phyloP scores from a whole-genome alignment of 37 sponge, comb jelly and placozoan genomes.

The Hexactinellida sp. region DNA sequence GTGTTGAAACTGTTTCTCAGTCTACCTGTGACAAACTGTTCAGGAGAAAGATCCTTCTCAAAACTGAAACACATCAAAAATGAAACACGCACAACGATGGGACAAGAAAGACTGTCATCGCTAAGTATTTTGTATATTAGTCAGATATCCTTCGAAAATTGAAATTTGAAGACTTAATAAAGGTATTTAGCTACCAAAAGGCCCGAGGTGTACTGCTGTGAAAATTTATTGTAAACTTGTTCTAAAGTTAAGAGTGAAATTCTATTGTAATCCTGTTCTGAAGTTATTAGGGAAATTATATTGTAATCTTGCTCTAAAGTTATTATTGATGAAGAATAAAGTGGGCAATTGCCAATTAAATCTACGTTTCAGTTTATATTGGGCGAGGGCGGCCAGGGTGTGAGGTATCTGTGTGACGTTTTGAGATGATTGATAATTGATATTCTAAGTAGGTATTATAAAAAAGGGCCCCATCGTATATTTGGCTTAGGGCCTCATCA shows the following conservation, averaged over 20 bases:
- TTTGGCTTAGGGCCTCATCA: constrained; percentile 4
- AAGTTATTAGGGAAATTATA: neutral
- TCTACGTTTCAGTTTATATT: neutral
- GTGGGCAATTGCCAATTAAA: neutral
- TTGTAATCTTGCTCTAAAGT: neutral
- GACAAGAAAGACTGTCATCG: neutral
- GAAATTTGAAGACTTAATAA: neutral
- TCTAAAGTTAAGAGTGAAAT: no score
- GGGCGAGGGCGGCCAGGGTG: neutral
- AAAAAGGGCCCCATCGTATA: neutral
- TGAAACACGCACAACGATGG: neutral
- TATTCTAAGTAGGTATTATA: neutral
- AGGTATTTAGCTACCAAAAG: neutral
- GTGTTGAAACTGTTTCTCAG: neutral
- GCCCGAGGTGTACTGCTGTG: neutral
- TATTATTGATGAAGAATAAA: neutral
- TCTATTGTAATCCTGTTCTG: neutral
- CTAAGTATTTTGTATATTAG: neutral
- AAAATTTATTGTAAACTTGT: neutral
- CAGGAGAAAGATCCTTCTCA: neutral
- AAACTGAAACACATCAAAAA: neutral
- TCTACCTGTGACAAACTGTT: neutral
- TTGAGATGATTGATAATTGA: neutral
- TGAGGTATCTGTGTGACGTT: neutral
- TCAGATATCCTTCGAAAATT: neutral